Evolutionary conservation across 2,797 vertebrate species (phyloP).

Genomic region (Huso huso): DNA sequence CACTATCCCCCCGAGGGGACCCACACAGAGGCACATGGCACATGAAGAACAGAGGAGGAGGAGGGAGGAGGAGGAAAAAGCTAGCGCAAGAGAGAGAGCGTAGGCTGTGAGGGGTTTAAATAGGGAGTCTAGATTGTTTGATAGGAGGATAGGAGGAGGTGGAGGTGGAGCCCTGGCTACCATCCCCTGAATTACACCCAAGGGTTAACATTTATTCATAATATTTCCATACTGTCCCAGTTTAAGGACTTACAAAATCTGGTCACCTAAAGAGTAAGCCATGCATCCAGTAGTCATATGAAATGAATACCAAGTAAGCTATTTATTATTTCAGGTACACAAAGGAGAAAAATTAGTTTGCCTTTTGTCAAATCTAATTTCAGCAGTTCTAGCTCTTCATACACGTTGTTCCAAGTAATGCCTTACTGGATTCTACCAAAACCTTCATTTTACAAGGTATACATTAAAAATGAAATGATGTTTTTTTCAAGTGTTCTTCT

Average conservation of each 20-base stretch:
- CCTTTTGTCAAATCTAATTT: constrained; percentile 2
- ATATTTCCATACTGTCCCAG: background rate
- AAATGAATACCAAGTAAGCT: background rate
- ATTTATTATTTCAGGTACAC: background rate
- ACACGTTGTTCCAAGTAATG: too few relatives aligned
- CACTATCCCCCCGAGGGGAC: too few relatives aligned
- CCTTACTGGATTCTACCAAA: too few relatives aligned
- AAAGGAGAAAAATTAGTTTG: background rate
- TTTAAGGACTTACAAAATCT: background rate
- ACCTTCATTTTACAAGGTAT: too few relatives aligned
- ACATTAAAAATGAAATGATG: too few relatives aligned
- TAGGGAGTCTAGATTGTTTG: constrained; percentile 9
- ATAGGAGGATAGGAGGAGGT: constrained; percentile 1
- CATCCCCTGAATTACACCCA: background rate
- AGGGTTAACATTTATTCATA: constrained; percentile 8
- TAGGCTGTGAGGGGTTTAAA: background rate
- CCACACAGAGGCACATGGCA: too few relatives aligned
- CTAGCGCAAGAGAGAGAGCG: too few relatives aligned
- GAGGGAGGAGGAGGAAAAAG: too few relatives aligned
- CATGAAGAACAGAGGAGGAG: too few relatives aligned
- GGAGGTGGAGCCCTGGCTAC: background rate
- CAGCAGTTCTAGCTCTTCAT: background rate
- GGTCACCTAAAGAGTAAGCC: constrained; percentile 1
- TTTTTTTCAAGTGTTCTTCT: too few relatives aligned
- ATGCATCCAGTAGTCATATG: constrained; percentile 8